Evolutionary conservation across 2,113 vertebrate species (phyloP), one percentile per base, ranked within the genome.

Genomic region (Caracal caracal): DNA sequence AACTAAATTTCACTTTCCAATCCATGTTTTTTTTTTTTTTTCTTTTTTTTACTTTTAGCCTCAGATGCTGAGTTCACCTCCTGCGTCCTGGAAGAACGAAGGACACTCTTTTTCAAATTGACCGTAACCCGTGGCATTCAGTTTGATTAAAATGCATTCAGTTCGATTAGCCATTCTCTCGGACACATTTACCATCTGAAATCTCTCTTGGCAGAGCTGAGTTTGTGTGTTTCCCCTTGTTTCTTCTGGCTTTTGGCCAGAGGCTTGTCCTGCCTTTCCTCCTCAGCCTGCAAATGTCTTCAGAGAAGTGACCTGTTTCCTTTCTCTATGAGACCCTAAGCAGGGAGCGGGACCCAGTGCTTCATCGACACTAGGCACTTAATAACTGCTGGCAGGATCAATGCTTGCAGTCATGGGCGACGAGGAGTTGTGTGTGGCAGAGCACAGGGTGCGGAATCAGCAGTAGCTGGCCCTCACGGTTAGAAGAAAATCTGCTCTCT

Each of bases 371-470:
- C 16, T 0, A 30, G 56, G 35, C 43, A 43, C 51, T 79, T 66
- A 40, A 66, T 83, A 59, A 7, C 33, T 4, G 1, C 22, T 33
- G 7, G 65, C 28, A 24, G 47, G 68, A 12, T 73, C 26, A 56
- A 70, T 35, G 3, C 19, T 8, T 30, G 16, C 19, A 2, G 1
- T 10, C 1, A 40, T 22, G n/a, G 61, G n/a, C 35, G 68, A 49
- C 1, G 22, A 75, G n/a, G 16, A 40, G 17, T 2, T 35, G 4
- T 10, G 19, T 56, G 12, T 15, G 22, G 30, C 1, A 0, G 3
- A 30, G 9, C 26, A 24, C 3, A 2, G 40, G 28, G 22, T 22
- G 22, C 5, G 30, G 78, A 59, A 16, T 5, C 5, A 10, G 73
- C 22, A 1, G 59, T 71, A 61, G 59, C 71, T 43, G 22, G 43